Evolutionary conservation across 2,113 vertebrate species (phyloP).

Genomic region (Tetraodon nigroviridis): DNA sequence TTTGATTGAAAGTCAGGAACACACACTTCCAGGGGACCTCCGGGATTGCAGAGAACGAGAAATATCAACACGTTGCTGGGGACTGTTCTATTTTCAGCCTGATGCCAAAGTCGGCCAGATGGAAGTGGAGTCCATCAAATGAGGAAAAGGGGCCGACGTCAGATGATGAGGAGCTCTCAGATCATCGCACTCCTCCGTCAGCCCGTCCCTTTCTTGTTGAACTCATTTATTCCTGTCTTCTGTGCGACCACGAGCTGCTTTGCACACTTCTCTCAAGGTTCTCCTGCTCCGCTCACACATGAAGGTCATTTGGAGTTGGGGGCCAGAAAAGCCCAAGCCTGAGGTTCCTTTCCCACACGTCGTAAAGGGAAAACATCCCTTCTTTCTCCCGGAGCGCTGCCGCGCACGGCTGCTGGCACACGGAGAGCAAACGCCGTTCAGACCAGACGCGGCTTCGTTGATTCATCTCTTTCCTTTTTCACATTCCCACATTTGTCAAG

Average conservation of each 20-base stretch:
- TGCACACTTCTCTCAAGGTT: too few relatives aligned
- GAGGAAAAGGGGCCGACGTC: neutral
- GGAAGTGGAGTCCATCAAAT: constrained; percentile 14
- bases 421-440: neutral
- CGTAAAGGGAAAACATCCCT: too few relatives aligned
- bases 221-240: too few relatives aligned
- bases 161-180: neutral
- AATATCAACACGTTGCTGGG: constrained; percentile 29
- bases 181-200: neutral
- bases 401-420: constrained; percentile 24
- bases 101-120: constrained; percentile 7
- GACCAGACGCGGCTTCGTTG: neutral
- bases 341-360: neutral
- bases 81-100: constrained; percentile 39
- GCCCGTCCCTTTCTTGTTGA: neutral
- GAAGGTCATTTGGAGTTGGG: too few relatives aligned
- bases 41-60: constrained; percentile 22
- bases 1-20: constrained; percentile 41
- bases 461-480: neutral
- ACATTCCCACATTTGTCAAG: neutral
- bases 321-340: too few relatives aligned
- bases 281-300: too few relatives aligned
- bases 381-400: neutral
- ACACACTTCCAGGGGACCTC: constrained; percentile 22
- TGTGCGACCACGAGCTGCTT: too few relatives aligned